Evolutionary conservation across 2,797 vertebrate species (phyloP), one percentile per base, ranked within the genome.

Genomic region (Varecia variegata): DNA sequence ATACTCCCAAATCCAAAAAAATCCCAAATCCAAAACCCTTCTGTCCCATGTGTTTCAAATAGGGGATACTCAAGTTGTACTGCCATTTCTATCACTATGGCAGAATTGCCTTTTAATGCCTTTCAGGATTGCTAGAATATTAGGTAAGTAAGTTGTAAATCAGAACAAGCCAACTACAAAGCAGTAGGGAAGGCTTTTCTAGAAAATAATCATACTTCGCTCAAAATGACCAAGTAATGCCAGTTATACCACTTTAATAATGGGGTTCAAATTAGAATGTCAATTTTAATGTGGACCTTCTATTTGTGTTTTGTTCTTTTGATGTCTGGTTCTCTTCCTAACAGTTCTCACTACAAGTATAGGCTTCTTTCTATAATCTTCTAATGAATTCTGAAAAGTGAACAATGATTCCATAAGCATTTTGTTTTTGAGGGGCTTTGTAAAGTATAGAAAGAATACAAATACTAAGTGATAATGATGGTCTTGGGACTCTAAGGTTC

Each of bases 241-340:
- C 40, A 90, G 1, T 93, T 93, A 88, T 0, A 81, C 27, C 32
- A 84, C 92, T 94, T 94, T 90, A 94, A 77, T 14, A 83, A 93
- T 92, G 84, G 30, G 27, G 80, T 68, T 95, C 21, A 86, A 89
- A 82, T 96, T 82, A 92, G 79, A 93, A 83, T 96, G 96, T 95
- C 35, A 89, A 2, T 76, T 96, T 96, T 85, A 60, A 67, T 90
- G 52, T 32, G 5, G 89, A 76, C 43, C 38, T 71, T 92, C 32
- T 52, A 71, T 38, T 93, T 76, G 90, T 86, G 62, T 40, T 91
- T 91, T 96, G 25, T 62, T 93, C 32, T 95, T 95, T 65, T 23
- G 32, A 43, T 82, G 17, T 86, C 23, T 85, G 40, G 25, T 73
- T 68, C 43, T 94, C 43, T 97, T 93, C 38, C 1, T 65, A 67